Evolutionary conservation across 2,113 vertebrate genomes (phyloP).

Genomic region (Ranitomeya imitator): DNA sequence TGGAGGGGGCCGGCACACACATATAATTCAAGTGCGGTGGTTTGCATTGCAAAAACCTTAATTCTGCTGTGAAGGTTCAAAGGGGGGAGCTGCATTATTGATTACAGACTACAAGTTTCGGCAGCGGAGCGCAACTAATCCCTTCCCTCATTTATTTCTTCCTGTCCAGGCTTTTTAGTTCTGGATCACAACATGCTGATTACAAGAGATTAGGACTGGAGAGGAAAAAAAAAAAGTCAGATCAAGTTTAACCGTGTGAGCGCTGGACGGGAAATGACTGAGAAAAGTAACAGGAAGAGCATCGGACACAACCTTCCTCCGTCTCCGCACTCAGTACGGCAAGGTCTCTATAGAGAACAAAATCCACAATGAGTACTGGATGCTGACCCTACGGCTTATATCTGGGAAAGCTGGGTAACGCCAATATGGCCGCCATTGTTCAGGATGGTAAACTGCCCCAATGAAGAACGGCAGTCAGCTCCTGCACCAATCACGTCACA

Average conservation of each 20-base stretch:
- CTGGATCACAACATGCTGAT: constrained; percentile 54
- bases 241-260: constrained; percentile 12
- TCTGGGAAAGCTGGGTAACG: neutral
- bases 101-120: constrained; percentile 53
- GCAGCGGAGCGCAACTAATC: constrained; percentile 45
- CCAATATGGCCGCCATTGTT: neutral
- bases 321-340: neutral
- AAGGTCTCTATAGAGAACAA: too few species aligned
- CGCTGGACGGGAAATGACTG: neutral
- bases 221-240: neutral
- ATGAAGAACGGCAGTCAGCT: too few species aligned
- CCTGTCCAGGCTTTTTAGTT: constrained; percentile 55
- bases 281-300: too few species aligned
- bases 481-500: too few species aligned
- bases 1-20: constrained; percentile 67
- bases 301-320: neutral
- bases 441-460: too few species aligned
- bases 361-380: too few species aligned
- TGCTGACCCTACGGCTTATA: neutral
- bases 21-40: constrained; percentile 64
- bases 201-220: constrained; percentile 47
- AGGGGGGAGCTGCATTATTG: constrained; percentile 54
- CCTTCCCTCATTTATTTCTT: constrained; percentile 50
- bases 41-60: constrained; percentile 66
- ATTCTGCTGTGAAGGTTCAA: constrained; percentile 60